Percentiles rank a stretch among this genome's conserved stretches.
These are phyloP conservation scores for Diarsia dahlii DNA, from an alignment of 2,888 invertebrate genomes.

Conservation along the genomic window DNA sequence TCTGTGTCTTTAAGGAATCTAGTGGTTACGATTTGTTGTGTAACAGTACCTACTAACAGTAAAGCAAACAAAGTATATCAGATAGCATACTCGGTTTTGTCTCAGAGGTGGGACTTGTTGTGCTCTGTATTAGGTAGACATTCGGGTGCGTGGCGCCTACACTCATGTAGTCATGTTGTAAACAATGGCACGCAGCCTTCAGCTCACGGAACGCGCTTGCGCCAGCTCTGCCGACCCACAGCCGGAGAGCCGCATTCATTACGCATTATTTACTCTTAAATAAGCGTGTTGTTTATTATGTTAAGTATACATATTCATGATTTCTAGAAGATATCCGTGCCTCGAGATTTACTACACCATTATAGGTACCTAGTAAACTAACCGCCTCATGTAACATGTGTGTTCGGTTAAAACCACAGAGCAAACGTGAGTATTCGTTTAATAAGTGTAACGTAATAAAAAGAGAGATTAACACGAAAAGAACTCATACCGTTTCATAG, in stretches of 20 bases:
- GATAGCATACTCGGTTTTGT: not conserved
- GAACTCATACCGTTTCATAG: not conserved
- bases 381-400: not conserved
- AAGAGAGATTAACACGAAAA: too few relatives aligned
- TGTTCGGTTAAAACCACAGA: not conserved
- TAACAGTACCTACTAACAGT: too few relatives aligned
- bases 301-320: too few relatives aligned
- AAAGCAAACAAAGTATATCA: not conserved
- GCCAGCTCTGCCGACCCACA: conserved; percentile 1
- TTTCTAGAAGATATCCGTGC: too few relatives aligned
- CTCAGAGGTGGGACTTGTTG: conserved; percentile 9
- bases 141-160: conserved; percentile 10
- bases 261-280: not conserved
- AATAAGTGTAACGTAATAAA: too few relatives aligned
- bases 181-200: conserved; percentile 19
- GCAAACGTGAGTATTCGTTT: too few relatives aligned
- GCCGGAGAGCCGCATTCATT: not conserved
- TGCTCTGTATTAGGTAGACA: conserved; percentile 3
- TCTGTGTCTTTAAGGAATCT: not conserved
- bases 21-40: not conserved
- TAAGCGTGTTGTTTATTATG: not conserved
- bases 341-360: too few relatives aligned
- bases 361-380: too few relatives aligned
- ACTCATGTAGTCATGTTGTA: not conserved
- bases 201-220: not conserved